phyloP scores from a whole-genome alignment of 2,113 vertebrate species.

The Nannobrachium achirus region DNA sequence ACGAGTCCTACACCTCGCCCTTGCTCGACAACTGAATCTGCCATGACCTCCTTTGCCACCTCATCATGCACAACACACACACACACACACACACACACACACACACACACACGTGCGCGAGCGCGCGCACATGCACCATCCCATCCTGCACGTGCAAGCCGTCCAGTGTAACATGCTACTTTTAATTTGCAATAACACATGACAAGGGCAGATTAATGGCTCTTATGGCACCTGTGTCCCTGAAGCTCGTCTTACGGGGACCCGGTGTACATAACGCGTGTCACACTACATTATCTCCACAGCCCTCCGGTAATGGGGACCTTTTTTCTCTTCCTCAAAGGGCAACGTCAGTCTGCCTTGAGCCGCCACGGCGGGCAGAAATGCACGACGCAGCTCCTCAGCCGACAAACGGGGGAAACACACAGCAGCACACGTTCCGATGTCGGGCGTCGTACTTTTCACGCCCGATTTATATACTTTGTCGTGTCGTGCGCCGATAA shows the following conservation, averaged over 20 bases:
- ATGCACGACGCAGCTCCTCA: slow-evolving; percentile 54
- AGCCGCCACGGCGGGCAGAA: slow-evolving; percentile 2
- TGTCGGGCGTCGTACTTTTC: too few relatives aligned
- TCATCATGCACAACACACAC: neutral
- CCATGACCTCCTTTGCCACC: slow-evolving; percentile 18
- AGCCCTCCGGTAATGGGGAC: slow-evolving; percentile 81
- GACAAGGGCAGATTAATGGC: slow-evolving; percentile 87
- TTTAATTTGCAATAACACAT: slow-evolving; percentile 96
- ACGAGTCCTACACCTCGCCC: slow-evolving; percentile 40
- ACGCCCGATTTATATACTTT: too few relatives aligned
- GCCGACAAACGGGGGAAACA: slow-evolving; percentile 37
- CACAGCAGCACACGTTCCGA: neutral
- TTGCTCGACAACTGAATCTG: slow-evolving; percentile 37
- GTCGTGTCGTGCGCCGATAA: too few relatives aligned
- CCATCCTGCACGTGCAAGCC: slow-evolving; percentile 43
- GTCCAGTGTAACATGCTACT: slow-evolving; percentile 92
- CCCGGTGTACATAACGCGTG: slow-evolving; percentile 83
- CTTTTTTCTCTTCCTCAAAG: slow-evolving; percentile 76
- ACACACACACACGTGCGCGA: too few relatives aligned
- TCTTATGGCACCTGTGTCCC: slow-evolving; percentile 84
- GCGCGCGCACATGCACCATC: neutral
- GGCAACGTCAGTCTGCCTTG: slow-evolving; percentile 46
- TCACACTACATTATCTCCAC: slow-evolving; percentile 88
- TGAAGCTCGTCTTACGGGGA: slow-evolving; percentile 82
- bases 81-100: too few relatives aligned